Base-by-base conservation (phyloP, 2,888 invertebrate species). In the Ischnura elegans region DNA sequence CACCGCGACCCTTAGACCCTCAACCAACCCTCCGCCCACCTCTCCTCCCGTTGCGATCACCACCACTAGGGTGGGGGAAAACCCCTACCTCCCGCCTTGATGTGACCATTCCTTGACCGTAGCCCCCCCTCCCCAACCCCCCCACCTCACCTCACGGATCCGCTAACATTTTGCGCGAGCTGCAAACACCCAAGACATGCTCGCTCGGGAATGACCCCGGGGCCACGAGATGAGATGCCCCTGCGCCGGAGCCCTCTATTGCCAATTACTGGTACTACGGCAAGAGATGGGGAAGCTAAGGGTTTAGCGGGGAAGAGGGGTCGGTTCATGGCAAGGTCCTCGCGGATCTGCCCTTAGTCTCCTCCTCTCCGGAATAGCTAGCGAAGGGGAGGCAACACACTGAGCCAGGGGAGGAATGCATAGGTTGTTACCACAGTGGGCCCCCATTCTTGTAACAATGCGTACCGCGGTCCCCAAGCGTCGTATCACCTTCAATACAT, bases 1-100 rank as follows among this genome's bases (percentile, higher is more conserved):
- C 90, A 90, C 90, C 90, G 61, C 90, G 90, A 90, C 90, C 90
- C 90, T 90, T 90, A 90, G 90, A 55, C 90, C n/a, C 90, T 55
- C 90, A 43, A 66, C 61, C 90, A 61, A 90, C 55, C 55, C 87
- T 61, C 90, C 61, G 13, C 87, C 16, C 61, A 21, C 61, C 25
- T 2, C 36, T 36, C 36, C 87, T 45, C 42, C 25, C 85, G n/a
- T n/a, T 5, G 16, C 45, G 21, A 86, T 61, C 61, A 21, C 61
- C 61, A 19, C 66, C 76, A 21, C 8, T 36, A 16, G 25, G 25
- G 61, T 61, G 61, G 61, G n/a, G n/a, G 8, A 13, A 3, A 10
- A 19, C 51, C 19, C 51, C 13, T 19, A 2, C 61, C 76, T 16
- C 36, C 76, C 76, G 36, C 76, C 16, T 6, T 13, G 76, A 29